These are phyloP conservation scores for Cryptotermes secundus DNA, from an alignment of 1,140 invertebrate species.

Conservation along the genomic window DNA sequence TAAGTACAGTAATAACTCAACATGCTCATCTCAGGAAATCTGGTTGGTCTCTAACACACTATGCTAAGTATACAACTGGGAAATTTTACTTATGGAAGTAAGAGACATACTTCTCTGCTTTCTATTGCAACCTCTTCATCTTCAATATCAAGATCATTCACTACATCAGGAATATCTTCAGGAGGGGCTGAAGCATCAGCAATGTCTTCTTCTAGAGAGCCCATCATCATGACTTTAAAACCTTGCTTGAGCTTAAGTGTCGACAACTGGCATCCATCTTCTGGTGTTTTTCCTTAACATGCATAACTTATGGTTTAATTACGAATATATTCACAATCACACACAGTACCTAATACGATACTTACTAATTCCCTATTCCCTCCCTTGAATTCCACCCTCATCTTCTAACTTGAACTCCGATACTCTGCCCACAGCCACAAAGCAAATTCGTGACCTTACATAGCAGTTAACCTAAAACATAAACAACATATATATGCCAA, in stretches of 20 bases:
- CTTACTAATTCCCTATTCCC: neutral
- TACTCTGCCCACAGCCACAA: too few relatives aligned
- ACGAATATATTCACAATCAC: constrained; percentile 7
- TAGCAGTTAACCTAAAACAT: too few relatives aligned
- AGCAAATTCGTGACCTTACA: too few relatives aligned
- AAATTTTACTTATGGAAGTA: neutral
- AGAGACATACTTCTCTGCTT: constrained; percentile 62
- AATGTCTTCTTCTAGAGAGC: constrained; percentile 89
- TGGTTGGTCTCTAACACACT: too few relatives aligned
- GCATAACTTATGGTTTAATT: constrained; percentile 15
- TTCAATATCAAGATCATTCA: constrained; percentile 84
- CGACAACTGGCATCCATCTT: constrained; percentile 69
- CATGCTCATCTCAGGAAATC: neutral
- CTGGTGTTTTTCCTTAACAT: constrained; percentile 73
- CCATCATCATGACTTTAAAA: constrained; percentile 96
- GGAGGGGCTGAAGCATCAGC: constrained; percentile 75
- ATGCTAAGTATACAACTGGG: too few relatives aligned
- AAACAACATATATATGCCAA: constrained; percentile 43
- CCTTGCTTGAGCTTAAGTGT: constrained; percentile 79
- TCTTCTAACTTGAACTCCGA: too few relatives aligned
- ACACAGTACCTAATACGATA: neutral
- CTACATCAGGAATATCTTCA: constrained; percentile 76
- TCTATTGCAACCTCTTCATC: constrained; percentile 83
- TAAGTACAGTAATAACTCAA: neutral
- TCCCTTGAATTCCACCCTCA: too few relatives aligned